Conservation (phyloP, 2,888 invertebrate genomes). For the Laothoe populi region DNA sequence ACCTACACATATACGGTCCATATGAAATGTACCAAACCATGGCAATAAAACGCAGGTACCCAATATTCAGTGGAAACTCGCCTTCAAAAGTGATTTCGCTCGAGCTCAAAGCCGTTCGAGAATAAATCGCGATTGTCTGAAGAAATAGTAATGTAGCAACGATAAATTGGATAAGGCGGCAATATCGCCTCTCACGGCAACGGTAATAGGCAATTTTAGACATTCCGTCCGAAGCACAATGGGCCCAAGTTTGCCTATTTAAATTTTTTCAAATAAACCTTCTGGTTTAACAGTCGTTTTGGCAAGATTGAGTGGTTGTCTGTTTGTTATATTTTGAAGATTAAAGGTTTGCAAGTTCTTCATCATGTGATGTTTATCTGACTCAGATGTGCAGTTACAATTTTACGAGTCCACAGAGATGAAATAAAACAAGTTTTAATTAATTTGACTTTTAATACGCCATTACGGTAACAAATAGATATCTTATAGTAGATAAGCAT, state of each 20-base stretch:
- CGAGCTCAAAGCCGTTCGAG: conserved; percentile 26
- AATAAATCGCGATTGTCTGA: conserved; percentile 52
- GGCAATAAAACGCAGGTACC: conserved; percentile 16
- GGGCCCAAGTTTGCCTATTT: conserved; percentile 61
- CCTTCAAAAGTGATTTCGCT: conserved; percentile 20
- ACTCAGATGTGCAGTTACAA: not conserved
- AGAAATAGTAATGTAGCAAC: conserved; percentile 72
- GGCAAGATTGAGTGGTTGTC: not conserved
- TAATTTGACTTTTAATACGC: not conserved
- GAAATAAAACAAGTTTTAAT: not conserved
- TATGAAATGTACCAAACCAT: conserved; percentile 11
- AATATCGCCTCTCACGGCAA: conserved; percentile 70
- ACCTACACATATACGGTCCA: conserved; percentile 3
- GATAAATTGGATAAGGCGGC: conserved; percentile 80
- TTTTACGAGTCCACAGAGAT: not conserved
- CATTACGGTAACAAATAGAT: not conserved
- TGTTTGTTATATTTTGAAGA: not conserved
- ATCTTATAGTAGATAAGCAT: too few relatives aligned
- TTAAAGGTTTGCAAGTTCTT: not conserved
- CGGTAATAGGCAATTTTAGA: conserved; percentile 81
- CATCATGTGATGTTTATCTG: not conserved
- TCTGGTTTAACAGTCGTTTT: conserved; percentile 38
- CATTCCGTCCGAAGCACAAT: conserved; percentile 72
- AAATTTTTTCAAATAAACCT: conserved; percentile 63
- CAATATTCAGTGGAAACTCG: conserved; percentile 10